phyloP scores from a whole-genome alignment of 2,797 vertebrate genomes.

The Lateolabrax maculatus region DNA sequence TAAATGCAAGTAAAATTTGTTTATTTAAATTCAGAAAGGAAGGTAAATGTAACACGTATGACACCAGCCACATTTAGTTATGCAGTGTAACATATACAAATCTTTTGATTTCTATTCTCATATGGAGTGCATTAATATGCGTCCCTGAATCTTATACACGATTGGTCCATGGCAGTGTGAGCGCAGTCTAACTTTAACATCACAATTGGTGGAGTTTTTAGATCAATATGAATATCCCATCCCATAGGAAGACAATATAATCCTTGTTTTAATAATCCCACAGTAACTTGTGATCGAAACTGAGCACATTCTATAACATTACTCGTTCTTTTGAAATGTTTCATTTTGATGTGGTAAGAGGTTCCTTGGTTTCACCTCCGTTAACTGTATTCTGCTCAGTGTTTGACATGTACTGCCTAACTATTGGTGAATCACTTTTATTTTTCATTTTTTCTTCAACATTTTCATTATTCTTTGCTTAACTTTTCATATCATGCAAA shows the following conservation, averaged over 20 bases:
- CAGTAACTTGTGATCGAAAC: neutral
- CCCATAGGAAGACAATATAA: no score
- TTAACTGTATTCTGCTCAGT: neutral
- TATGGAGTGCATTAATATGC: no score
- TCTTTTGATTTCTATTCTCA: no score
- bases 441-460: neutral
- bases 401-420: neutral
- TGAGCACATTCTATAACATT: neutral
- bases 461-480: neutral
- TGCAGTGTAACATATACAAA: no score
- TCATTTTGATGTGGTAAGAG: neutral
- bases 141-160: no score
- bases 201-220: no score
- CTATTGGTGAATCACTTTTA: neutral
- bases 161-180: neutral
- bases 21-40: neutral
- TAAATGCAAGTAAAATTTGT: neutral
- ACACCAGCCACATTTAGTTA: neutral
- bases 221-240: neutral
- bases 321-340: neutral
- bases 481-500: neutral
- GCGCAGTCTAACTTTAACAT: no score
- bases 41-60: neutral
- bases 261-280: neutral
- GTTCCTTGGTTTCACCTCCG: neutral